Evolutionary conservation across 1,140 invertebrate species (phyloP).

Genomic region (Eupeodes corollae): DNA sequence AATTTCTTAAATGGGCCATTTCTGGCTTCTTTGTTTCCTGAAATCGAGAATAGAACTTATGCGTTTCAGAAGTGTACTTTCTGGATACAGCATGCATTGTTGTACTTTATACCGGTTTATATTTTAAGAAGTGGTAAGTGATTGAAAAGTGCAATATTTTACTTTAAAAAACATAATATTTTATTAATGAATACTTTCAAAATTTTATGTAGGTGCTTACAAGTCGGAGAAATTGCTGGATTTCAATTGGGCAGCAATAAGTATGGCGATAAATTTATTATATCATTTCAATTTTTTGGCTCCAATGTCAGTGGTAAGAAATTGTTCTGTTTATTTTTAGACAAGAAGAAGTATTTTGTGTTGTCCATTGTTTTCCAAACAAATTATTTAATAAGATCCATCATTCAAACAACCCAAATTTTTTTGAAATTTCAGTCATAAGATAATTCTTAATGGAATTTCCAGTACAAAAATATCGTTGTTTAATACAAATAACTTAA

Average conservation of each 20-base stretch:
- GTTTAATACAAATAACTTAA: too few species aligned
- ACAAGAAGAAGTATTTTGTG: too few species aligned
- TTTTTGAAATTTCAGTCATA: too few species aligned
- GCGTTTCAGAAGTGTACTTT: conserved; percentile 83
- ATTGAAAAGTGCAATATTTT: not conserved
- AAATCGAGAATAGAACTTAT: conserved; percentile 81
- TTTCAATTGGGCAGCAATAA: conserved; percentile 73
- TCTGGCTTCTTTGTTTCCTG: conserved; percentile 80
- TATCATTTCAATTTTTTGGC: conserved; percentile 84
- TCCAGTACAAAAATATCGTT: too few species aligned
- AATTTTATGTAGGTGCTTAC: conserved; percentile 63
- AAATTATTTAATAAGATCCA: too few species aligned
- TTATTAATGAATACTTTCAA: not conserved
- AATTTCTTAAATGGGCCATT: conserved; percentile 85
- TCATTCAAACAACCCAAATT: too few species aligned
- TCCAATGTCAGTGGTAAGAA: conserved; percentile 69
- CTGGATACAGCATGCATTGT: conserved; percentile 86
- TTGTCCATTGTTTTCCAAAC: too few species aligned
- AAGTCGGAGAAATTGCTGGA: conserved; percentile 69
- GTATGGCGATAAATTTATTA: conserved; percentile 66
- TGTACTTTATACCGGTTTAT: conserved; percentile 87
- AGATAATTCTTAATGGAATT: too few species aligned
- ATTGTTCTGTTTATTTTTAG: not conserved
- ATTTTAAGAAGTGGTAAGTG: conserved; percentile 70
- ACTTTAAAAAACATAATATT: not conserved